These are phyloP conservation scores for Scaptomyza polygonia DNA, from an alignment of 2,888 invertebrate species.

Conservation along the genomic window DNA sequence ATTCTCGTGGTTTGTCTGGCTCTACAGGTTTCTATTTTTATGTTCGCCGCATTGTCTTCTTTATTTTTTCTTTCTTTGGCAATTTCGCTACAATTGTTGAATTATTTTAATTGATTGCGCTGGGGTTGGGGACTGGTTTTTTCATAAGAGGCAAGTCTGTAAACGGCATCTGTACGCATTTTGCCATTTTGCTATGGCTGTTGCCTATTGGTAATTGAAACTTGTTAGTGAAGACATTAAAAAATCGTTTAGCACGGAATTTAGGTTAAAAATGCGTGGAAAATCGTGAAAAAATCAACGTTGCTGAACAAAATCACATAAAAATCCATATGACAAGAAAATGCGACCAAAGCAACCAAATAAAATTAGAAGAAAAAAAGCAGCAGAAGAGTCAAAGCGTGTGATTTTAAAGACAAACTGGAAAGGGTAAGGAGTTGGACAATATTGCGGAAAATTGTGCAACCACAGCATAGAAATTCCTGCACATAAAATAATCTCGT, in stretches of 20 bases:
- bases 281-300: conserved; percentile 70
- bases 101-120: conserved; percentile 77
- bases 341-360: conserved; percentile 13
- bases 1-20: conserved; percentile 30
- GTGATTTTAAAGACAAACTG: conserved; percentile 52
- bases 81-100: conserved; percentile 73
- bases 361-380: background rate
- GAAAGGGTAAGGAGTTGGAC: conserved; percentile 23
- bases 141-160: conserved; percentile 53
- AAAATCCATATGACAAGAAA: conserved; percentile 28
- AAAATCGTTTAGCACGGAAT: conserved; percentile 78
- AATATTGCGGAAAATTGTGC: conserved; percentile 67
- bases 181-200: conserved; percentile 51
- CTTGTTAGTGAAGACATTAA: conserved; percentile 79
- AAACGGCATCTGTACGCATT: conserved; percentile 60
- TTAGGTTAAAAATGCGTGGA: conserved; percentile 80
- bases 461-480: conserved; percentile 77
- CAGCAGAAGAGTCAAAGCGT: conserved; percentile 62
- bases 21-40: conserved; percentile 43
- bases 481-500: conserved; percentile 76
- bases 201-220: conserved; percentile 74
- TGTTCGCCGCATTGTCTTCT: conserved; percentile 58
- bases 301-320: conserved; percentile 19
- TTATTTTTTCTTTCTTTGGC: conserved; percentile 44
- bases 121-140: conserved; percentile 58